Evolutionary conservation across 2,888 invertebrate species (phyloP).

Genomic region (Platycnemis pennipes): DNA sequence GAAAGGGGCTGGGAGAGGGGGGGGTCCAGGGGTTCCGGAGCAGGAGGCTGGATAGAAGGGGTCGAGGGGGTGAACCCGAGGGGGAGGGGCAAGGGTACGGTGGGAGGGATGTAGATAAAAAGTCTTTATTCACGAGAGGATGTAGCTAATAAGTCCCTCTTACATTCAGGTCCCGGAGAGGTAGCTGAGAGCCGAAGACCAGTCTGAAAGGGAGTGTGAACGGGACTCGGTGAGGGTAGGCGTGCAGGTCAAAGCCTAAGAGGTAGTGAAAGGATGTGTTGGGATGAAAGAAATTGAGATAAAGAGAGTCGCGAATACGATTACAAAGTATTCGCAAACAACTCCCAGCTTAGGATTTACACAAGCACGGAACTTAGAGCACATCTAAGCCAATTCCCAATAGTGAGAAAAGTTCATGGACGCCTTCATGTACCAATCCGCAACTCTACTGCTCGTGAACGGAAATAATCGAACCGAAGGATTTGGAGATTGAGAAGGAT

Average conservation of each 20-base stretch:
- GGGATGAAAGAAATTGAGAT: not conserved
- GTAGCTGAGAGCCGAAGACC: not conserved
- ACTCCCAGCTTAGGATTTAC: not conserved
- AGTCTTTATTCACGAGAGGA: slow-evolving; percentile 23
- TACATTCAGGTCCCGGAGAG: slow-evolving; percentile 1
- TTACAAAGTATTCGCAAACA: not conserved
- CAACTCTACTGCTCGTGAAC: no score
- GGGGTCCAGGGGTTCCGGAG: not conserved
- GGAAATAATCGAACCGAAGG: no score
- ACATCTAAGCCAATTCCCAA: no score
- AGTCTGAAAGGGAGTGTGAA: not conserved
- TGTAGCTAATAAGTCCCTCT: slow-evolving; percentile 27
- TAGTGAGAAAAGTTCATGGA: no score
- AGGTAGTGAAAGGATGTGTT: not conserved
- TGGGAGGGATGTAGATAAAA: not conserved
- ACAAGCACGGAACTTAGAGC: not conserved
- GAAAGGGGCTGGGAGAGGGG: not conserved
- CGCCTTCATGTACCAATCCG: no score
- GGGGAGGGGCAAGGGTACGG: not conserved
- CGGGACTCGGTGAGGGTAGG: not conserved
- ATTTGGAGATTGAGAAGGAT: no score
- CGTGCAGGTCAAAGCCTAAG: not conserved
- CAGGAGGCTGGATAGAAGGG: not conserved
- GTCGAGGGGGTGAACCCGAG: not conserved
- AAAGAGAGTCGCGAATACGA: not conserved